Evolutionary conservation across 2,888 invertebrate species (phyloP).

Genomic region (Ornithoptera priamus): DNA sequence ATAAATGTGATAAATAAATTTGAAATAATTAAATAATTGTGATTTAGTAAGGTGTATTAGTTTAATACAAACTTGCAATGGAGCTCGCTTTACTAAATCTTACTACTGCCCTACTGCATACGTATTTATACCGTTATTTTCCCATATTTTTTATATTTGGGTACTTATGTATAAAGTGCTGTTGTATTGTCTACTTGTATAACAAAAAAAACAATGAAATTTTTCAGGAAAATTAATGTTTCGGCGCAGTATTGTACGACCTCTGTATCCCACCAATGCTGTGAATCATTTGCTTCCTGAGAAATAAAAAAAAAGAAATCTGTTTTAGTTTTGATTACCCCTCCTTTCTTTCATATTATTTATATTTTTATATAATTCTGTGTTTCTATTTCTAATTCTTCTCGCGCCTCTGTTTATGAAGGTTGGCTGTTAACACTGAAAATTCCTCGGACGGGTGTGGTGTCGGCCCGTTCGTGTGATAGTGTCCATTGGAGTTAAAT

Average conservation of each 20-base stretch:
- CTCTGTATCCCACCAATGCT: slow-evolving; percentile 79
- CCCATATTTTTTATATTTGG: slow-evolving; percentile 73
- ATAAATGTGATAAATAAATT: slow-evolving; percentile 78
- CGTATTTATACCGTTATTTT: slow-evolving; percentile 66
- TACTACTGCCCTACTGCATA: slow-evolving; percentile 58
- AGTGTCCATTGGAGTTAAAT: too few relatives aligned
- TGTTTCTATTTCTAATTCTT: too few relatives aligned
- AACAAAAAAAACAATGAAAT: slow-evolving; percentile 45
- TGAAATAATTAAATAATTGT: slow-evolving; percentile 77
- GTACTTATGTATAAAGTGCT: slow-evolving; percentile 73
- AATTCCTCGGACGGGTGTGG: too few relatives aligned
- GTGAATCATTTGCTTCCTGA: slow-evolving; percentile 80
- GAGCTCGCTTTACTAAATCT: slow-evolving; percentile 71
- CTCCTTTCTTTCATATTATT: background rate
- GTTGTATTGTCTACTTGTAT: slow-evolving; percentile 65
- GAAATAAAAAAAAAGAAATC: slow-evolving; percentile 75
- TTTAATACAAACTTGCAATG: slow-evolving; percentile 54
- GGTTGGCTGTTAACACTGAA: too few relatives aligned
- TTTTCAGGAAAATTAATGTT: slow-evolving; percentile 66
- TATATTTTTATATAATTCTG: too few relatives aligned
- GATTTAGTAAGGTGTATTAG: slow-evolving; percentile 78
- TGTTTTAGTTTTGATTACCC: slow-evolving; percentile 44
- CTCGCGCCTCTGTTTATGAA: too few relatives aligned
- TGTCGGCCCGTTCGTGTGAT: too few relatives aligned
- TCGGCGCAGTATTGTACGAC: slow-evolving; percentile 74